These are phyloP conservation scores for Epicampocera succincta DNA, from an alignment of 2,888 invertebrate species.

Conservation along the genomic window DNA sequence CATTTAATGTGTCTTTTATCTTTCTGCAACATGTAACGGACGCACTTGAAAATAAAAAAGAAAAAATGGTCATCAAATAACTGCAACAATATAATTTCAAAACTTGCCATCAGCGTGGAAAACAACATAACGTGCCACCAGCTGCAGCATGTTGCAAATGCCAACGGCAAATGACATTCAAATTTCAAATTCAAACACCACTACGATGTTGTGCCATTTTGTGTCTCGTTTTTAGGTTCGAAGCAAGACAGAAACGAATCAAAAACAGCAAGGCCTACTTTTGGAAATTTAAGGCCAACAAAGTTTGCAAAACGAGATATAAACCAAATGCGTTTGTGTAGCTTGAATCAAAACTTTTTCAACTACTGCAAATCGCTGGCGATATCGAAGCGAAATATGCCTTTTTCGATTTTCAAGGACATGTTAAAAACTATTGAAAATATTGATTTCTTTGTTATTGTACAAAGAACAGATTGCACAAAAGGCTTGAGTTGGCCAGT, in stretches of 20 bases:
- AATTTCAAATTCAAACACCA: conserved; percentile 25
- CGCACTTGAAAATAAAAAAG: conserved; percentile 27
- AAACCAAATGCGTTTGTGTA: too few relatives aligned
- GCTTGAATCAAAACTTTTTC: too few relatives aligned
- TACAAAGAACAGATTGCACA: too few relatives aligned
- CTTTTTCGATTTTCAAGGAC: too few relatives aligned
- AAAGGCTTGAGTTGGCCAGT: too few relatives aligned
- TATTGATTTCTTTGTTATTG: too few relatives aligned
- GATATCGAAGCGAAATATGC: too few relatives aligned
- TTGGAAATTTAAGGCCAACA: not conserved
- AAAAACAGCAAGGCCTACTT: not conserved
- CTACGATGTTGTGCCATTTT: conserved; percentile 24
- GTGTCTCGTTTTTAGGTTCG: conserved; percentile 3
- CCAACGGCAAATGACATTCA: conserved; percentile 35
- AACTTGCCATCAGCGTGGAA: conserved; percentile 34
- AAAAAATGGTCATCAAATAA: conserved; percentile 52
- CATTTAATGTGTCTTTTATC: conserved; percentile 24
- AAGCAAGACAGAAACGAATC: conserved; percentile 9
- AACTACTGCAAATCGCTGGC: too few relatives aligned
- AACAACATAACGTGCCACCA: conserved; percentile 16
- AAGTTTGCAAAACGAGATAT: not conserved
- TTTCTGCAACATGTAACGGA: conserved; percentile 50
- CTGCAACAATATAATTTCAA: conserved; percentile 44
- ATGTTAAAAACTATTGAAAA: too few relatives aligned
- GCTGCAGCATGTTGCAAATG: not conserved